Percentiles rank a stretch among this genome's conserved stretches.
phyloP scores from a whole-genome alignment of 2,113 vertebrate genomes.

The Oxyruncus cristatus region DNA sequence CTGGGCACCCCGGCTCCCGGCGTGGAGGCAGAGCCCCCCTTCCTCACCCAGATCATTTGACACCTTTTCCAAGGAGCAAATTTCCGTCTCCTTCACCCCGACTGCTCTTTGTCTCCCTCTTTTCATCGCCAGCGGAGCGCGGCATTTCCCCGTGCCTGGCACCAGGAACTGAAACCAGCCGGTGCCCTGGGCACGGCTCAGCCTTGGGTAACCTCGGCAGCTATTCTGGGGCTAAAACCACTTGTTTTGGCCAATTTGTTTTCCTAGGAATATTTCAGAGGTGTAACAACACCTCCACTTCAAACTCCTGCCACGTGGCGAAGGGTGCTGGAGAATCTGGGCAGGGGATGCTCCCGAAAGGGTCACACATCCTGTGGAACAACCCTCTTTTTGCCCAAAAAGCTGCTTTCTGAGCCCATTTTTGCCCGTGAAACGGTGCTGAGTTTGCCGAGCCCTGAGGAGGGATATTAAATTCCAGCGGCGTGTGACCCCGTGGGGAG shows the following conservation, averaged over 20 bases:
- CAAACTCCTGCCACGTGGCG: background rate
- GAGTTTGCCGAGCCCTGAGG: background rate
- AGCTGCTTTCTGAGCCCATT: background rate
- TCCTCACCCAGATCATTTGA: background rate
- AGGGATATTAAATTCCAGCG: background rate
- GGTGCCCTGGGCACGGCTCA: background rate
- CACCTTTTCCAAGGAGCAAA: fast-evolving
- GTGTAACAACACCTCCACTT: fast-evolving
- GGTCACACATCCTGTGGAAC: fast-evolving
- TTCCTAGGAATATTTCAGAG: fast-evolving
- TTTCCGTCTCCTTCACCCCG: background rate
- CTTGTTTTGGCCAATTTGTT: fast-evolving
- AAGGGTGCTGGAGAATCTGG: background rate
- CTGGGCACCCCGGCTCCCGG: background rate
- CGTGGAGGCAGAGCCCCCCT: background rate
- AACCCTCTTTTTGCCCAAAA: background rate
- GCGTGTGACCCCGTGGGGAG: background rate
- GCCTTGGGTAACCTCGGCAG: fast-evolving
- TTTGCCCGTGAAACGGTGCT: background rate
- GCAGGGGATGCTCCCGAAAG: background rate
- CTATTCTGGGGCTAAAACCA: fast-evolving
- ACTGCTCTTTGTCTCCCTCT: background rate
- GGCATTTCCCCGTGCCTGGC: background rate
- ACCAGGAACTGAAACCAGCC: background rate
- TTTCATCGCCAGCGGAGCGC: background rate